Evolutionary conservation across 2,113 vertebrate genomes (phyloP).

Genomic region (Thamnaconus septentrionalis): DNA sequence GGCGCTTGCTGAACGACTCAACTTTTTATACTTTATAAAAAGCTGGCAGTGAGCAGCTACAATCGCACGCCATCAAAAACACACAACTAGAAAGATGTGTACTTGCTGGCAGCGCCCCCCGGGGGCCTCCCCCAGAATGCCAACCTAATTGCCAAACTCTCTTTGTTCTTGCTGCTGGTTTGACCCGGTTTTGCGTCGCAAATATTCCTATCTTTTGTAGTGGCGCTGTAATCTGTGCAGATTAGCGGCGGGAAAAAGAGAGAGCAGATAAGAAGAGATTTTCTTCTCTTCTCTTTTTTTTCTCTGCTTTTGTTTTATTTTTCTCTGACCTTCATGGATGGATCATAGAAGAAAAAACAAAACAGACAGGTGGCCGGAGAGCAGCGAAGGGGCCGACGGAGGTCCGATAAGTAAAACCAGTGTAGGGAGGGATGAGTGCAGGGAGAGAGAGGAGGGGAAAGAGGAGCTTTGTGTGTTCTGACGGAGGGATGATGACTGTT

Average conservation of each 20-base stretch:
- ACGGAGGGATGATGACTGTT: slow-evolving; percentile 33
- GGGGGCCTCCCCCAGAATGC: no score
- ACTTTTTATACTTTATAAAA: no score
- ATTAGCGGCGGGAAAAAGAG: slow-evolving; percentile 52
- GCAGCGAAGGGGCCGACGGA: slow-evolving; percentile 32
- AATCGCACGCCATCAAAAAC: no score
- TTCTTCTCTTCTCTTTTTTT: slow-evolving; percentile 5
- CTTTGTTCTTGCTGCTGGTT: slow-evolving; percentile 38
- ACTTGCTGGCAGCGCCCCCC: no score
- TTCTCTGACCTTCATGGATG: no score
- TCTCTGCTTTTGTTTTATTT: background rate
- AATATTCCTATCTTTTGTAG: slow-evolving; percentile 52
- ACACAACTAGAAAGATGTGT: no score
- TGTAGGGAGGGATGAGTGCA: slow-evolving; percentile 51
- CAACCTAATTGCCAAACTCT: slow-evolving; percentile 32
- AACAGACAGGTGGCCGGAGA: slow-evolving; percentile 1
- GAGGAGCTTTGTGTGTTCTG: slow-evolving; percentile 53
- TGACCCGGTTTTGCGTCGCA: slow-evolving; percentile 49
- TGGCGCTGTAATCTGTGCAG: slow-evolving; percentile 47
- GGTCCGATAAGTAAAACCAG: slow-evolving; percentile 45
- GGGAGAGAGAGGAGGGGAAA: slow-evolving; percentile 46
- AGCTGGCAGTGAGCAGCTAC: no score
- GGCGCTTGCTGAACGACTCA: no score
- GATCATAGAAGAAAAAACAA: slow-evolving; percentile 17
- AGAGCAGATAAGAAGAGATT: slow-evolving; percentile 53